These are phyloP conservation scores for Nyctalus aviator DNA, from an alignment of 2,797 vertebrate species.

Conservation along the genomic window DNA sequence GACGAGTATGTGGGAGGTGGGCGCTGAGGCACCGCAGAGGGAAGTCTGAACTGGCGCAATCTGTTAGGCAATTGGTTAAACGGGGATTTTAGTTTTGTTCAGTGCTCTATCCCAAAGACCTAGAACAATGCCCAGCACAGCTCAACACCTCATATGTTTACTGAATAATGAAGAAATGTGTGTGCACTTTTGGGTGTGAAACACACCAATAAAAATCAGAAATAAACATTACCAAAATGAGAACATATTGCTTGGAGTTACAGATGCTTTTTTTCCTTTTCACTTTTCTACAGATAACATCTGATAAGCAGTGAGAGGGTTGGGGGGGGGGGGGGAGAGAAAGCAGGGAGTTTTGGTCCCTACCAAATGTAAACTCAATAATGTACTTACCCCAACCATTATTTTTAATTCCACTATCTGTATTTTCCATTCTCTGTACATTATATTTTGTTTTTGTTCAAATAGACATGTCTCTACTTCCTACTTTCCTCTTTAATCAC, in stretches of 20 bases:
- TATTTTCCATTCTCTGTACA: not conserved
- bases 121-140: not conserved
- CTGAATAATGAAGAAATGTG: not conserved
- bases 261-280: not conserved
- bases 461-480: not conserved
- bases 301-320: not conserved
- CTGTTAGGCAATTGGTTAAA: not conserved
- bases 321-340: rapidly evolving
- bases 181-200: not conserved
- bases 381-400: not conserved
- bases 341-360: not conserved
- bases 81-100: not conserved
- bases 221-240: not conserved
- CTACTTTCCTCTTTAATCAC: not conserved
- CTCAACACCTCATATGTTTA: not conserved
- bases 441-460: not conserved
- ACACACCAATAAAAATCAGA: not conserved
- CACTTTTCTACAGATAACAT: not conserved
- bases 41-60: not conserved
- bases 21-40: rapidly evolving
- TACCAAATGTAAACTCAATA: not conserved
- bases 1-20: no score
- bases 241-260: no score
- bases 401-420: not conserved
- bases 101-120: not conserved